Evolutionary conservation across 2,888 invertebrate species (phyloP).

Genomic region (Melanargia galathea): DNA sequence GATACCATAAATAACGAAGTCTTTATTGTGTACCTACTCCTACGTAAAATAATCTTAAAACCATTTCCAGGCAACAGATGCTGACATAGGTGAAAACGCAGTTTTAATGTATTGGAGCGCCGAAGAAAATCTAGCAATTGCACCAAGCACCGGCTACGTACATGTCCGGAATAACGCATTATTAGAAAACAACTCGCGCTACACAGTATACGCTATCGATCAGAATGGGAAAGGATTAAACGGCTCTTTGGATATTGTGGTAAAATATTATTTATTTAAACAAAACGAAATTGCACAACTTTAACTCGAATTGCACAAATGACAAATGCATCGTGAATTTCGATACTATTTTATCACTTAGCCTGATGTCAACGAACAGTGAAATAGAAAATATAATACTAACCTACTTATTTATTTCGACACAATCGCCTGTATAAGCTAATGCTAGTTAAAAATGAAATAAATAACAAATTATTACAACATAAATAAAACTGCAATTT

Average conservation of each 20-base stretch:
- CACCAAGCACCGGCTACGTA: constrained; percentile 82
- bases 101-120: constrained; percentile 63
- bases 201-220: constrained; percentile 70
- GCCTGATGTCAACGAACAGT: background rate
- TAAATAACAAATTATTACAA: background rate
- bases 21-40: background rate
- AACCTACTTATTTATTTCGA: too few species aligned
- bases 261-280: constrained; percentile 47
- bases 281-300: background rate
- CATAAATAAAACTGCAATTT: background rate
- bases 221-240: constrained; percentile 64
- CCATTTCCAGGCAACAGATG: constrained; percentile 78
- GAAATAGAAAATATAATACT: background rate
- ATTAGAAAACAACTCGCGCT: constrained; percentile 56
- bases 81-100: constrained; percentile 81
- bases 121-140: constrained; percentile 75
- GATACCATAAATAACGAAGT: background rate
- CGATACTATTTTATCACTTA: background rate
- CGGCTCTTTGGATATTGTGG: constrained; percentile 62
- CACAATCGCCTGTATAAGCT: too few species aligned
- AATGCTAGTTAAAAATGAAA: background rate
- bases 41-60: background rate
- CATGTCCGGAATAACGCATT: constrained; percentile 68
- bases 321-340: background rate
- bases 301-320: background rate